Base-by-base conservation (phyloP, 2,888 invertebrate species). In the Mythimna ferrago region DNA sequence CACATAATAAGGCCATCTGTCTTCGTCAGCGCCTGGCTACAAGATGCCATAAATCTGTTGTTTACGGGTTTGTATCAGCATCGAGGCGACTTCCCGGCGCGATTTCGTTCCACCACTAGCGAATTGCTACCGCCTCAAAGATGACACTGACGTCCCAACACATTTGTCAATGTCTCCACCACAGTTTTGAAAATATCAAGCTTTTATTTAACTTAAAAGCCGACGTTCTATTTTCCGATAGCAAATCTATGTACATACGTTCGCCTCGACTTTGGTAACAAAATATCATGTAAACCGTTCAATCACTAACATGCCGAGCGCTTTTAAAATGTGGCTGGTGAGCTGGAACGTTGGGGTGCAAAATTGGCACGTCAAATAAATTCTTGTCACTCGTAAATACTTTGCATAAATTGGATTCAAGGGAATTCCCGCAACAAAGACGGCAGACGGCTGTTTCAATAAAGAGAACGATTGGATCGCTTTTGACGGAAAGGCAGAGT, bases 341-440 rank as follows among this genome's bases (percentile, higher is more conserved):
- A 86, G 74, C 86, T 84, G 86, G 86, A 87, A 88, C 88, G 89
- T 89, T 86, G 88, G 78, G 87, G 84, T 89, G 89, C 91, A 92
- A 93, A 93, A 93, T 93, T 93, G 93, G 92, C 90, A 90, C 91
- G 93, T 93, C 94, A 93, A 94, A 94, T 94, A 94, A 94, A 94
- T 94, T 94, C 94, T 90, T 92, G 93, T 93, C 94, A 94, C 91
- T 92, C 92, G 94, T 93, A 94, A 94, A 95, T 94, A 94, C 94
- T 95, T 94, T 94, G 93, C 95, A 94, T 94, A 94, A 93, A 94
- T 94, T 93, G 93, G 92, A 94, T 93, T 88, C 92, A 87, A 90
- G 90, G 90, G 92, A 92, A 94, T 93, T 92, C 91, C 92, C 91
- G 90, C 94, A 93, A 94, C 94, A 95, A 94, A 94, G 94, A 93